Conservation (phyloP, 2,797 vertebrate genomes). For the Rhyacichthys aspro region DNA sequence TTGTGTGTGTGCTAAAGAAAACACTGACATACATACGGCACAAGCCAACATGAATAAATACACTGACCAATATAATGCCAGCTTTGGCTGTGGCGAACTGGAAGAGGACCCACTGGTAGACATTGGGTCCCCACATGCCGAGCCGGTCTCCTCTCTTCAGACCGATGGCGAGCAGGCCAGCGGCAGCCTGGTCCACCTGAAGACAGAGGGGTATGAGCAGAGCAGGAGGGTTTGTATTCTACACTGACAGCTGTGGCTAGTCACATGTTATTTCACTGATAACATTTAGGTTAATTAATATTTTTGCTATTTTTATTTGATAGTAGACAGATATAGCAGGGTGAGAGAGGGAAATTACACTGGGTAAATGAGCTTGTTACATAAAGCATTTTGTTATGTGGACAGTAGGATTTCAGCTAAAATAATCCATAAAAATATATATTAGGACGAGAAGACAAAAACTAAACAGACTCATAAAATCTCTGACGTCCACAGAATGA, state of each 20-base stretch:
- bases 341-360: no score
- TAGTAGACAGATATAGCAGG: no score
- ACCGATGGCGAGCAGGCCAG: slow-evolving; percentile 90
- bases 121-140: slow-evolving; percentile 95
- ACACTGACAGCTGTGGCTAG: no score
- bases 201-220: neutral
- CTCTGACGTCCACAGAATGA: neutral
- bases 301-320: no score
- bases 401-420: neutral
- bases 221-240: no score
- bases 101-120: slow-evolving; percentile 89
- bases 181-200: slow-evolving; percentile 89
- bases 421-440: neutral
- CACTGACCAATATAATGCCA: slow-evolving; percentile 91
- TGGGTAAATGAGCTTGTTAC: no score
- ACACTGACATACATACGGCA: neutral
- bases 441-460: no score
- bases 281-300: no score
- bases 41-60: neutral
- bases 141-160: slow-evolving; percentile 88
- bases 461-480: no score
- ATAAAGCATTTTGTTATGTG: no score
- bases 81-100: slow-evolving; percentile 93
- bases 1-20: neutral
- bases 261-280: no score